Conservation (phyloP, 2,113 vertebrate genomes). For the Cromileptes altivelis region DNA sequence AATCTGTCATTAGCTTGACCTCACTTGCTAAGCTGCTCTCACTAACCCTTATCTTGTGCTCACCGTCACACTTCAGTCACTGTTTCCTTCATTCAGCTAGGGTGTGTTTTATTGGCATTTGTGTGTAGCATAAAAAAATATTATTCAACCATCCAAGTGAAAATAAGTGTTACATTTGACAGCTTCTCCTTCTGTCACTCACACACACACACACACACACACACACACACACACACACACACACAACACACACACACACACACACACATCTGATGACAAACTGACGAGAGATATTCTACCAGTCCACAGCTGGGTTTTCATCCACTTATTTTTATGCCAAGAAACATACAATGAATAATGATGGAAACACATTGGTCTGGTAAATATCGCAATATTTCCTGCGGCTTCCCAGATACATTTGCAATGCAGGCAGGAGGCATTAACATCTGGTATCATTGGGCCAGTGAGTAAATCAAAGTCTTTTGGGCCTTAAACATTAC, state of each 20-base stretch:
- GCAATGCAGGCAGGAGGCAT: constrained; percentile 20
- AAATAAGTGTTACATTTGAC: constrained; percentile 39
- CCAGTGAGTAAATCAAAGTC: constrained; percentile 24
- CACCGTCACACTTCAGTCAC: constrained; percentile 7
- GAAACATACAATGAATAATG: neutral
- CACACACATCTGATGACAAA: neutral
- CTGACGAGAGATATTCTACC: neutral
- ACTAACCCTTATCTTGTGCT: constrained; percentile 34
- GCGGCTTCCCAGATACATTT: constrained; percentile 8
- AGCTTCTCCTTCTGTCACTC: constrained; percentile 8
- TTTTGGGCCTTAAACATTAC: constrained; percentile 12
- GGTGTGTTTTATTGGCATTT: neutral
- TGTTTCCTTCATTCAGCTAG: neutral
- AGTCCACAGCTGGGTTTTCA: constrained; percentile 20
- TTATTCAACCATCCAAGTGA: neutral
- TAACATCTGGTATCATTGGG: constrained; percentile 50
- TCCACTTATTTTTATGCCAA: constrained; percentile 23
- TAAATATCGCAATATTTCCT: constrained; percentile 27
- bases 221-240: neutral
- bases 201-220: neutral
- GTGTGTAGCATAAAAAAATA: neutral
- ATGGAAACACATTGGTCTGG: constrained; percentile 26
- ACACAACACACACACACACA: neutral
- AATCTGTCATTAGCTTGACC: constrained; percentile 49
- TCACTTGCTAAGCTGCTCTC: constrained; percentile 36